Conservation (phyloP, 2,797 vertebrate genomes). For the Serranus cabrilla region DNA sequence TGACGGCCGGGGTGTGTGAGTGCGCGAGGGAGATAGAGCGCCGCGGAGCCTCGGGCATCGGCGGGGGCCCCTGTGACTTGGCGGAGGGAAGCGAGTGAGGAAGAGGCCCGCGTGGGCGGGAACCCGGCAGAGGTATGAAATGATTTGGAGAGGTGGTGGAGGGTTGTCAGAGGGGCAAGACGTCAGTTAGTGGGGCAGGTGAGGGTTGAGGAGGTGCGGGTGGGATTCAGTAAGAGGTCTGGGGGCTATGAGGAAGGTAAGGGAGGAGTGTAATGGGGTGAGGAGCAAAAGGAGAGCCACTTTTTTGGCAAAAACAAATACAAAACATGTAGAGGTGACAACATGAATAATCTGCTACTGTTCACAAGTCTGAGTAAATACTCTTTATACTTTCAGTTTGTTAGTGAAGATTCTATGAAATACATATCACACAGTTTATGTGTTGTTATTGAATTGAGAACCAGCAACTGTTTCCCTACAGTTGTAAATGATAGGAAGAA, state of each 20-base stretch:
- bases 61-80: constrained; percentile 77
- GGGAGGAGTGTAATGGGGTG: background rate
- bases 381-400: no score
- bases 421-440: no score
- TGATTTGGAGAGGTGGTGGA: constrained; percentile 43
- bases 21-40: constrained; percentile 65
- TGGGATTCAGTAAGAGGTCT: background rate
- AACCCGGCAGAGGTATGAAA: constrained; percentile 74
- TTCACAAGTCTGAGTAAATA: no score
- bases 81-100: constrained; percentile 61
- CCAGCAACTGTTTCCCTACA: no score
- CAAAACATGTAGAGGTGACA: no score
- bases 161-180: constrained; percentile 17
- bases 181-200: constrained; percentile 28
- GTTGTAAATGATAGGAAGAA: no score
- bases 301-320: background rate
- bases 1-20: constrained; percentile 58
- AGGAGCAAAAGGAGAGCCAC: background rate
- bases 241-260: background rate
- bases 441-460: no score
- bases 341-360: no score
- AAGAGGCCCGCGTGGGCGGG: constrained; percentile 74
- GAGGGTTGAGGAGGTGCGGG: constrained; percentile 21
- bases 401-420: no score
- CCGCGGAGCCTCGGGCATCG: constrained; percentile 73